Evolutionary conservation across 2,888 invertebrate genomes (phyloP), one percentile per base, ranked within the genome.

Genomic region (Thelaira solivaga): DNA sequence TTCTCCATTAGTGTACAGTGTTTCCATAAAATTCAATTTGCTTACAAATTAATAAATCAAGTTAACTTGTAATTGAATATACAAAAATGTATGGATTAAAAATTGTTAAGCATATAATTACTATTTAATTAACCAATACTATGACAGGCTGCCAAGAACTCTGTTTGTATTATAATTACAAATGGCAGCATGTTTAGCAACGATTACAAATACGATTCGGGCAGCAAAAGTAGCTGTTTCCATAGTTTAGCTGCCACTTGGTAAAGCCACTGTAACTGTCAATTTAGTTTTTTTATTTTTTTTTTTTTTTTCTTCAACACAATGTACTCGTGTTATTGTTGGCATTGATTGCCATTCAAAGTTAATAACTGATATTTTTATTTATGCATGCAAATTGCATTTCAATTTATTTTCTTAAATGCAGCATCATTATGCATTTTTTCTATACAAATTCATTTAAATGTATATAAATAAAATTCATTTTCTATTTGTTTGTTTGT

Each of bases 111-210:
- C 69, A 65, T 69, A 59, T 61, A 74, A 78, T 78, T 78, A 55
- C 69, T 59, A 74, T 65, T 65, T 65, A 78, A 74, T 69, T 78
- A 69, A 74, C 73, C 45, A 73, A 77, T 68, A 73, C 77, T 11
- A 55, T 73, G 41, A 59, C 65, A 57, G 47, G n/a, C 31, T 11
- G 22, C 16, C n/a, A 22, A 29, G 11, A 26, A 59, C 31, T 65
- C 41, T 6, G 39, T 31, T 24, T 29, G 2, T 24, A 45, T 55
- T 20, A 34, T n/a, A 34, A 39, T 57, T 39, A 24, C 22, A 65
- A 65, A 26, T 24, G 61, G 61, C 71, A 59, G n/a, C 16, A 62
- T 39, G 10, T 47, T 45, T 16, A 26, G 22, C 43, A 22, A 11
- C 49, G 22, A 13, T 16, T 7, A 18, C 36, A 6, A 29, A 8